Conservation (phyloP, 2,113 vertebrate genomes). For the Paradisaea rubra region DNA sequence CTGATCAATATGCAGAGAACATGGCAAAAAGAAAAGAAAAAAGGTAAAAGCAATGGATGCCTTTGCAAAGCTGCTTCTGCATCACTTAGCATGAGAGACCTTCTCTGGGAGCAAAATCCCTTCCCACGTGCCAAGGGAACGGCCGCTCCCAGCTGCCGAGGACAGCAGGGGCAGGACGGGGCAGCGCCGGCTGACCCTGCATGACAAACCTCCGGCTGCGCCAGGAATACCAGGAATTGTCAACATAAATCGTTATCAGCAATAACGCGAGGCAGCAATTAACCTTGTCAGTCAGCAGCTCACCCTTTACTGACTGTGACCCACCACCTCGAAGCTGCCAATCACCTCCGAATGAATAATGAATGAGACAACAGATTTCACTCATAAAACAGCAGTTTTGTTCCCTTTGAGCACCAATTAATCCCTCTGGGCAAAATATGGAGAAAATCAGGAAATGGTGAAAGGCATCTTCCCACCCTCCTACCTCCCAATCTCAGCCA, state of each 20-base stretch:
- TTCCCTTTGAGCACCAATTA: slow-evolving; percentile 75
- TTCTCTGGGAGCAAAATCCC: background rate
- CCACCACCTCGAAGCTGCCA: slow-evolving; percentile 60
- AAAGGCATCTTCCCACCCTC: background rate
- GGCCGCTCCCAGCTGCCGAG: background rate
- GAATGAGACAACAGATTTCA: slow-evolving; percentile 69
- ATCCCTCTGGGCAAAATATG: slow-evolving; percentile 57
- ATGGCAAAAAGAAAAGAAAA: background rate
- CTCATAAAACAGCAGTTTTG: slow-evolving; percentile 61
- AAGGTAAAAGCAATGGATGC: background rate
- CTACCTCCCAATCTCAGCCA: background rate
- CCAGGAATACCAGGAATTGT: background rate
- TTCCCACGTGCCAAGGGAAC: accelerated
- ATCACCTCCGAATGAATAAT: slow-evolving; percentile 73
- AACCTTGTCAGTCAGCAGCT: slow-evolving; percentile 71
- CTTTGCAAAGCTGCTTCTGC: background rate
- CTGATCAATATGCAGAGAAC: slow-evolving; percentile 7
- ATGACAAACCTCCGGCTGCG: background rate
- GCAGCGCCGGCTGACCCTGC: background rate
- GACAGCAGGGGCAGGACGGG: background rate
- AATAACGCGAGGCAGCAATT: slow-evolving; percentile 63
- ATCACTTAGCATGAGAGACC: background rate
- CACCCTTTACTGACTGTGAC: slow-evolving; percentile 54
- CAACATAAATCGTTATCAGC: slow-evolving; percentile 43
- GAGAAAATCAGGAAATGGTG: background rate